These are phyloP conservation scores for Gulo gulo DNA, from an alignment of 2,113 vertebrate genomes.

Conservation along the genomic window DNA sequence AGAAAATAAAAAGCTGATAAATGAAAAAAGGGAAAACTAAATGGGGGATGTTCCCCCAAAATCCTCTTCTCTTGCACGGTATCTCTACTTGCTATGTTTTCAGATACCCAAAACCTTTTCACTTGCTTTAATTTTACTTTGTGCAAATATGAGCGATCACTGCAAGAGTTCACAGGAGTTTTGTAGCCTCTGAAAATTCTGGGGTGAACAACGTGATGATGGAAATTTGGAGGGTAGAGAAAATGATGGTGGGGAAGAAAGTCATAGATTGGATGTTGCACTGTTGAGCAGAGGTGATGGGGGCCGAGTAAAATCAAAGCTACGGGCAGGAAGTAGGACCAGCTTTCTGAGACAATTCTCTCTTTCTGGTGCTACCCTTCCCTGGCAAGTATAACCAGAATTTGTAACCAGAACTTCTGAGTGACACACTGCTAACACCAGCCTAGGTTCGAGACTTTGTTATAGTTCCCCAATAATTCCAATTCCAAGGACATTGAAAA, in stretches of 20 bases:
- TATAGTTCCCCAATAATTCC: neutral
- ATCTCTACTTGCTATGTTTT: neutral
- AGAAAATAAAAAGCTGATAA: neutral
- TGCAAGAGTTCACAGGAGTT: neutral
- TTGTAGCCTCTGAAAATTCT: neutral
- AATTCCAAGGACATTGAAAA: neutral
- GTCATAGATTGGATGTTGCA: too few relatives aligned
- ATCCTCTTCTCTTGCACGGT: neutral
- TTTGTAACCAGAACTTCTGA: neutral
- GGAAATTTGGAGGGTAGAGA: neutral
- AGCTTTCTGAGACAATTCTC: neutral
- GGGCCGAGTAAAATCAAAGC: neutral
- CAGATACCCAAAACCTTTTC: neutral
- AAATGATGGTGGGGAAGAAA: neutral
- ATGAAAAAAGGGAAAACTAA: neutral
- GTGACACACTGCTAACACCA: neutral
- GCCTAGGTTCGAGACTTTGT: neutral
- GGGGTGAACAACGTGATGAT: neutral
- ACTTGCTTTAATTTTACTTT: neutral
- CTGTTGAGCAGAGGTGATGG: neutral
- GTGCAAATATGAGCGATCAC: neutral
- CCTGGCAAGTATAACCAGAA: neutral
- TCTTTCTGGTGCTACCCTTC: neutral
- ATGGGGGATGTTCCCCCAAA: neutral
- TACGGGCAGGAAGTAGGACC: neutral